phyloP scores from a whole-genome alignment of 2,888 invertebrate species.

The Gymnocheta viridis region DNA sequence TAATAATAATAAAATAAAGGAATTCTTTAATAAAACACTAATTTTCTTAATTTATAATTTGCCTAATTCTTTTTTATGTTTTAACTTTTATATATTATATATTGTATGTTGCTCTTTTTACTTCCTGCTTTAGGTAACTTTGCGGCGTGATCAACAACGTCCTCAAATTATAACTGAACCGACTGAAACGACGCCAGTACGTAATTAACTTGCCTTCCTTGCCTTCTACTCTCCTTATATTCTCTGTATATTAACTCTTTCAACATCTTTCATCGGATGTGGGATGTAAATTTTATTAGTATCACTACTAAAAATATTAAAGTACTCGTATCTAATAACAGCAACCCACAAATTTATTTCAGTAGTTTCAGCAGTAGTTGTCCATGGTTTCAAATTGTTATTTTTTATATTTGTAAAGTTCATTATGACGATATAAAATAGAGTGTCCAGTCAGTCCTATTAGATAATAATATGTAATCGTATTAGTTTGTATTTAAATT shows the following conservation, averaged over 20 bases:
- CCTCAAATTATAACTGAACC: slow-evolving; percentile 80
- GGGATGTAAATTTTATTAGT: slow-evolving; percentile 22
- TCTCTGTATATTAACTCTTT: background rate
- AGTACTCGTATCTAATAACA: background rate
- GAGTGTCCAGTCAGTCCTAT: slow-evolving; percentile 47
- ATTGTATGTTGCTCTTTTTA: slow-evolving; percentile 70
- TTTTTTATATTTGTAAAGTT: slow-evolving; percentile 7
- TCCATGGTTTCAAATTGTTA: slow-evolving; percentile 3
- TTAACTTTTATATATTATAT: slow-evolving; percentile 39
- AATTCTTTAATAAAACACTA: background rate
- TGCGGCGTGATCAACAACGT: slow-evolving; percentile 84
- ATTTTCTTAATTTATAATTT: slow-evolving; percentile 6
- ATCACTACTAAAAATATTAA: slow-evolving; percentile 9
- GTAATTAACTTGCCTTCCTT: slow-evolving; percentile 75
- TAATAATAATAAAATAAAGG: too few relatives aligned
- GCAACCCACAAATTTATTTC: background rate
- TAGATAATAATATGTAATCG: slow-evolving; percentile 33
- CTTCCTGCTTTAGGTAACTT: slow-evolving; percentile 85
- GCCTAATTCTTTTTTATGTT: slow-evolving; percentile 42
- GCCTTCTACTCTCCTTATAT: slow-evolving; percentile 24
- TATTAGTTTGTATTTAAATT: slow-evolving; percentile 33
- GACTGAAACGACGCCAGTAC: slow-evolving; percentile 82
- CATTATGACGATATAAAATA: slow-evolving; percentile 10
- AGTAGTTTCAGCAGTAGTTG: slow-evolving; percentile 21
- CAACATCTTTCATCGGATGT: slow-evolving; percentile 27